Percentiles rank a stretch among this genome's conserved stretches.
These are phyloP conservation scores for Hydrotaea cyrtoneurina DNA, from an alignment of 2,888 invertebrate species.

Conservation along the genomic window DNA sequence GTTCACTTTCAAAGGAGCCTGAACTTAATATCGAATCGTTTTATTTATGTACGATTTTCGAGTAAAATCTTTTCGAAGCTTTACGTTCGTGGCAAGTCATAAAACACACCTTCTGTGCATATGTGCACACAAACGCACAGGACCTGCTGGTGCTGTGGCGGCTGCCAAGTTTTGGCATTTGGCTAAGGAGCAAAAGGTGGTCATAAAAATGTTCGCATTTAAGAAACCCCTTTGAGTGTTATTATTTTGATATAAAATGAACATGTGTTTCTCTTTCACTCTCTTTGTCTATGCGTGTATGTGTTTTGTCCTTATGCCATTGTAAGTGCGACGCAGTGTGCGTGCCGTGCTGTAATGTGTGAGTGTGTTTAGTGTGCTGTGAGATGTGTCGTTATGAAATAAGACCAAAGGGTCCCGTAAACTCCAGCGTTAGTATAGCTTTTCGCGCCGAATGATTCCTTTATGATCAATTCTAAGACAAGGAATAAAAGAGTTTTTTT, in stretches of 20 bases:
- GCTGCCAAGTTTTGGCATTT: too few species aligned
- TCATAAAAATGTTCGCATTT: slow-evolving; percentile 31
- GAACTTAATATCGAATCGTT: slow-evolving; percentile 30
- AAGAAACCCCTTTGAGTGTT: slow-evolving; percentile 47
- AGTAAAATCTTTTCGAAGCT: slow-evolving; percentile 37
- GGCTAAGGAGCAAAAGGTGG: slow-evolving; percentile 1
- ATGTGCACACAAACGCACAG: neutral
- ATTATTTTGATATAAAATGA: slow-evolving; percentile 40
- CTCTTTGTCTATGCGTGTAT: neutral
- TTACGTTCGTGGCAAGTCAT: slow-evolving; percentile 26
- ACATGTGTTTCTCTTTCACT: neutral
- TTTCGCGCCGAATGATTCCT: neutral
- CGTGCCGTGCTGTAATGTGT: neutral
- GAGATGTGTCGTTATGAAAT: neutral
- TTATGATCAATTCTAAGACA: slow-evolving; percentile 22
- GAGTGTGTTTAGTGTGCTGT: neutral
- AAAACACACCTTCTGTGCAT: slow-evolving; percentile 41
- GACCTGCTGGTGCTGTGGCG: neutral
- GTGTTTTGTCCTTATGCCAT: neutral
- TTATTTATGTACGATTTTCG: slow-evolving; percentile 1
- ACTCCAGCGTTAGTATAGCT: neutral
- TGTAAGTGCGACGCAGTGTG: neutral
- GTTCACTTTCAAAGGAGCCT: neutral
- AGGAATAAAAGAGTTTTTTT: neutral
- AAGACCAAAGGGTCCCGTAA: slow-evolving; percentile 22